phyloP scores from a whole-genome alignment of 2,888 invertebrate genomes.

The Mythimna lalbum region DNA sequence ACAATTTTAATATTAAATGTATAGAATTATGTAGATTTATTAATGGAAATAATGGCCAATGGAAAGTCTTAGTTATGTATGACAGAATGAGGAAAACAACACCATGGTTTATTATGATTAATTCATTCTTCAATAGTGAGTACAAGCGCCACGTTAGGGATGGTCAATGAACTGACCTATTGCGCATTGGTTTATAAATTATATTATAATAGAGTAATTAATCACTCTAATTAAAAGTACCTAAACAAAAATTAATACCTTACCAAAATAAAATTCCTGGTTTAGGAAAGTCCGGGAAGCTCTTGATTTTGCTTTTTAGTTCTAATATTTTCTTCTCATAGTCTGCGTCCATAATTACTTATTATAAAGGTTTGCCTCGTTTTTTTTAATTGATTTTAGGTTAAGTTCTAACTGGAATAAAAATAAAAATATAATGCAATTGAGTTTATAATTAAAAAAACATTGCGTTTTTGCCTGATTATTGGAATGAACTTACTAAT shows the following conservation, averaged over 20 bases:
- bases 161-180: background rate
- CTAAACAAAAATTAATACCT: slow-evolving; percentile 42
- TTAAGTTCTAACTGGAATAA: slow-evolving; percentile 32
- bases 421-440: slow-evolving; percentile 10
- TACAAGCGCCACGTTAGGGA: background rate
- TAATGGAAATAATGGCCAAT: background rate
- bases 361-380: background rate
- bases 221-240: background rate
- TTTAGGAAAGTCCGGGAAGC: slow-evolving; percentile 96
- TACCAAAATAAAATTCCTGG: slow-evolving; percentile 96
- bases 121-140: background rate
- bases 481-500: background rate
- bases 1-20: no score
- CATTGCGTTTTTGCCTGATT: background rate
- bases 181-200: background rate
- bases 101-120: background rate
- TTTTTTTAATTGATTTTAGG: background rate
- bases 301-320: slow-evolving; percentile 92
- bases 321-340: slow-evolving; percentile 89
- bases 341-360: slow-evolving; percentile 72
- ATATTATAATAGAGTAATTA: background rate
- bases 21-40: no score
- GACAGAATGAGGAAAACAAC: slow-evolving; percentile 16
- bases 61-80: background rate
- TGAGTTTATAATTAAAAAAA: background rate